Evolutionary conservation across 2,113 vertebrate genomes (phyloP), one percentile per base, ranked within the genome.

Genomic region (Fulmarus glacialis): DNA sequence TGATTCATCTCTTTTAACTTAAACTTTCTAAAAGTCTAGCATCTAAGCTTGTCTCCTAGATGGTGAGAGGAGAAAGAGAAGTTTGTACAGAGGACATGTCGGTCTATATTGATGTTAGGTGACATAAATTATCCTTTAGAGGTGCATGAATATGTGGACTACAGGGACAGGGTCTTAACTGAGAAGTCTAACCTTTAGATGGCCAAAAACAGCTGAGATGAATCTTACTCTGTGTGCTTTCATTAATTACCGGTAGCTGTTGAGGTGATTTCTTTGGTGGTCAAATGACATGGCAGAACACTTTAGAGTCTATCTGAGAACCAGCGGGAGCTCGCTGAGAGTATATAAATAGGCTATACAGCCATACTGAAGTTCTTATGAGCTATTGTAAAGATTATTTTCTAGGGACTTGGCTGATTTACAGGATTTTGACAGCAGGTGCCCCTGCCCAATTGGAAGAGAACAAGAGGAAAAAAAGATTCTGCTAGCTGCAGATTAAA

Each of bases 401-500:
- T 90, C 81, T 60, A 55, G 56, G 64, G 34, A 71, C 87, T 87
- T 67, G 30, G 59, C 36, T 91, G 95, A 94, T 94, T 94, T 95
- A 91, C 8, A 26, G 74, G 70, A 64, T 91, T 96, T 86, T 93
- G 90, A 93, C 93, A 93, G 87, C 87, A 87, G 93, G 73, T 90
- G 70, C 73, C 30, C 60, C 66, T 77, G 70, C 27, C 73, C 78
- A 72, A n/a, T 42, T 87, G 87, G 78, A 95, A 82, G 43, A 72
- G 68, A 95, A 87, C 60, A 75, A 79, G 84, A 89, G 47, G 42
- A 93, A 96, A 93, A 89, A 68, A 97, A 43, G 78, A 94, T 93
- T 91, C 43, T 47, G 52, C 56, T 91, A 94, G 93, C 84, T 79
- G 64, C 66, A 96, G 84, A 95, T 93, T 87, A 89, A 96, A 95